Evolutionary conservation across 2,113 vertebrate species (phyloP), one percentile per base, ranked within the genome.

Genomic region (Istiophorus platypterus): DNA sequence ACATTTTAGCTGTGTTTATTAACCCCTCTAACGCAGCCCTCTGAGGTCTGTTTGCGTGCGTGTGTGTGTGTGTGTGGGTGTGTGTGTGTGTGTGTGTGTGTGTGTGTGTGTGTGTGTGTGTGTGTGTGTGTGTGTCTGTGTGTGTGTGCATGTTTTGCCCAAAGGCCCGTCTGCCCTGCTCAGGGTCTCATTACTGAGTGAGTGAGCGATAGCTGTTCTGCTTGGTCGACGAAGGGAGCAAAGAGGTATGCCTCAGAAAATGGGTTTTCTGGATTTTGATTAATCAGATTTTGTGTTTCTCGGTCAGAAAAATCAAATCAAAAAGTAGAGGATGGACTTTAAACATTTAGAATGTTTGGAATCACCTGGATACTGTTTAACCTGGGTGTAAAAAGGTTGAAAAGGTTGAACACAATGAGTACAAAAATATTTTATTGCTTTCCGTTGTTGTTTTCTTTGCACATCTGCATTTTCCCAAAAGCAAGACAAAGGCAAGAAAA

Each of bases 181-280:
- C 85, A 2, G 78, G 72, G 85, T 88, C 88, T 93, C 90, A 93
- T 93, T 93, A 93, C 57, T 27, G 76, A 85, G 85, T 58, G 82
- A 88, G 81, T 83, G 85, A 89, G 80, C 67, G 31, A 82, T 80
- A 66, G 83, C 80, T 81, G 92, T 94, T 92, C 92, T 92, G 92
- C 91, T 93, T 91, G 92, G 92, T 34, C 45, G 78, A 79, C 76
- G 72, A 79, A 80, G 84, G 70, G 85, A 88, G 88, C 89, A 78
- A 88, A 91, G 83, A 91, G 80, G 70, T 83, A 17, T 31, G 71
- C 78, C 87, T 89, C 57, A 81, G 82, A 92, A 92, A 92, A 90
- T 88, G 64, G 68, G 79, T 93, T 92, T 93, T 91, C 83, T 83
- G 84, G 77, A 73, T 86, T 93, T 83, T 81, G 76, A 84, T 91